phyloP scores from a whole-genome alignment of 2,797 vertebrate species.

The Tympanoctomys barrerae region DNA sequence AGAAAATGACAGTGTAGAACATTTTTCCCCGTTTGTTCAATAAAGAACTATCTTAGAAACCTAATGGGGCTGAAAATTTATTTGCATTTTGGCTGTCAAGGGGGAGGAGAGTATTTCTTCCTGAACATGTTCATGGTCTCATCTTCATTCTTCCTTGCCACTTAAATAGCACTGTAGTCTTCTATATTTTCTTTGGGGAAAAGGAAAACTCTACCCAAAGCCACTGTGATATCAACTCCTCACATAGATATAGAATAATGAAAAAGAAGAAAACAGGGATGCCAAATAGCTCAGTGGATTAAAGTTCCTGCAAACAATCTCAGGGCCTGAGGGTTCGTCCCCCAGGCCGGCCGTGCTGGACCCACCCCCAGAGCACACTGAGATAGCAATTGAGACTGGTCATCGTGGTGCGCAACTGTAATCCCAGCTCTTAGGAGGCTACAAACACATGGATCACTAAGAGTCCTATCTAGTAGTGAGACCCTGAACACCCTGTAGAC shows the following conservation, averaged over 20 bases:
- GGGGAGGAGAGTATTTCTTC: background rate
- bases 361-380: too few relatives aligned
- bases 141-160: background rate
- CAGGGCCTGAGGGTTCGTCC: too few relatives aligned
- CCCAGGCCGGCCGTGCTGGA: too few relatives aligned
- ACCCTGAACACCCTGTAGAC: too few relatives aligned
- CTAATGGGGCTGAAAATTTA: background rate
- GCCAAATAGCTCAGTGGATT: too few relatives aligned
- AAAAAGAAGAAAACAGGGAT: background rate
- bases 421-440: too few relatives aligned
- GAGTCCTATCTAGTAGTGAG: too few relatives aligned
- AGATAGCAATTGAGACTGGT: too few relatives aligned
- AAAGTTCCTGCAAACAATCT: too few relatives aligned
- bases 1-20: slow-evolving; percentile 7
- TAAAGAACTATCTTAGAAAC: slow-evolving; percentile 12
- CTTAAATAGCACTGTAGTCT: background rate
- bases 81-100: background rate
- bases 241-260: background rate
- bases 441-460: too few relatives aligned
- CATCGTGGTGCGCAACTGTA: too few relatives aligned
- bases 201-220: background rate
- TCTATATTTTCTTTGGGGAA: background rate
- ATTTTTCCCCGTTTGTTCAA: background rate
- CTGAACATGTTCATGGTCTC: background rate
- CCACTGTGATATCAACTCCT: background rate